A percentile compares a stretch with the other conserved stretches of the same genome.
Evolutionary conservation across 2,113 vertebrate genomes (phyloP).

Genomic region (Psammodynastes pulverulentus): DNA sequence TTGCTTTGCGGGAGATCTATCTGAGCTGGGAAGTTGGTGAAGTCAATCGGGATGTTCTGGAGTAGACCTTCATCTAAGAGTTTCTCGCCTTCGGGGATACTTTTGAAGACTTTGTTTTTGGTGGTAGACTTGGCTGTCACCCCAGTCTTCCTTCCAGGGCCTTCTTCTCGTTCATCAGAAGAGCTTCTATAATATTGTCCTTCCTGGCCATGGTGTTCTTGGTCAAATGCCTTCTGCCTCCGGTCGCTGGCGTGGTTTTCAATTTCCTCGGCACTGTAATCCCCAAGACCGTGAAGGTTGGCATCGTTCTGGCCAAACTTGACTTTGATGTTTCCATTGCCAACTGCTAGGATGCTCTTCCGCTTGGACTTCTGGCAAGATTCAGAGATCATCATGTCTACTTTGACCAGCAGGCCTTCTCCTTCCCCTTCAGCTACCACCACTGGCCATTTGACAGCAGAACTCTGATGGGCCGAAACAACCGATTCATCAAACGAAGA

Average conservation of each 20-base stretch:
- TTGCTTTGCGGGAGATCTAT: conserved; percentile 78
- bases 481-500: conserved; percentile 83
- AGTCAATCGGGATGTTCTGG: conserved; percentile 83
- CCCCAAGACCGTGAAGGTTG: conserved; percentile 50
- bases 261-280: conserved; percentile 75
- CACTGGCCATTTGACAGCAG: conserved; percentile 74
- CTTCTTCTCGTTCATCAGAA: conserved; percentile 78
- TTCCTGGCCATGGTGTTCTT: conserved; percentile 74
- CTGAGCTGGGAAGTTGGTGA: conserved; percentile 88
- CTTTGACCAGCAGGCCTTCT: conserved; percentile 83
- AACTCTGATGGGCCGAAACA: conserved; percentile 72
- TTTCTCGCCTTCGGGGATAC: conserved; percentile 70
- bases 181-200: conserved; percentile 74
- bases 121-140: conserved; percentile 76
- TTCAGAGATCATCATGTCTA: conserved; percentile 91
- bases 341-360: conserved; percentile 84
- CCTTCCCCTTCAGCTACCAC: conserved; percentile 87
- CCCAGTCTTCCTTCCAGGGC: conserved; percentile 64
- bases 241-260: conserved; percentile 81
- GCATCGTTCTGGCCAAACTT: conserved; percentile 81
- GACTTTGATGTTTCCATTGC: conserved; percentile 79
- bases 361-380: conserved; percentile 92
- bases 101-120: conserved; percentile 58
- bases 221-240: conserved; percentile 71
- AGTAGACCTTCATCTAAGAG: conserved; percentile 70